Conservation (phyloP, 2,888 invertebrate genomes). For the Hirudinaria manillensis region DNA sequence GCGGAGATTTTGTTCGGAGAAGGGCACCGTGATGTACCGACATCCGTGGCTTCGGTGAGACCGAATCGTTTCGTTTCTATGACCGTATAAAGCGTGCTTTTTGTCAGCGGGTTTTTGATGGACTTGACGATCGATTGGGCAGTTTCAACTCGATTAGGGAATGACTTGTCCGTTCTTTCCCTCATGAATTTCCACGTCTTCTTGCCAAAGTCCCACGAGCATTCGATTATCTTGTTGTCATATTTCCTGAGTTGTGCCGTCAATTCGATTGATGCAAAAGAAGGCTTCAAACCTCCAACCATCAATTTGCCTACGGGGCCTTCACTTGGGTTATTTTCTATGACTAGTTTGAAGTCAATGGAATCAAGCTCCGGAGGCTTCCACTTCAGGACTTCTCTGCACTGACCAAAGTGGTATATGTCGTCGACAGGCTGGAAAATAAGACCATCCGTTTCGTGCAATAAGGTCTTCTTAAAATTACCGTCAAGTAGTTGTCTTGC, state of each 20-base stretch:
- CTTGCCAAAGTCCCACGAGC: slow-evolving; percentile 64
- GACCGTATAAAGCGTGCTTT: too few species aligned
- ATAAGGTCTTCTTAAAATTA: slow-evolving; percentile 75
- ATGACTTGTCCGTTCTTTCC: slow-evolving; percentile 90
- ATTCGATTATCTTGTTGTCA: slow-evolving; percentile 92
- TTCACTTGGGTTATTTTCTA: slow-evolving; percentile 60
- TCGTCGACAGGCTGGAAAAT: slow-evolving; percentile 87
- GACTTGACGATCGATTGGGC: slow-evolving; percentile 57
- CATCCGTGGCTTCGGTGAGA: too few species aligned
- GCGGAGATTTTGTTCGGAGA: too few species aligned
- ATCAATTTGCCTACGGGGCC: not conserved
- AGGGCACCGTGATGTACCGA: too few species aligned
- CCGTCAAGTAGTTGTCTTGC: slow-evolving; percentile 61
- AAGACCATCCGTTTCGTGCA: slow-evolving; percentile 93
- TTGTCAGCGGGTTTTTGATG: slow-evolving; percentile 3
- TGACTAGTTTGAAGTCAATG: slow-evolving; percentile 85
- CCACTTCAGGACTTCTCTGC: slow-evolving; percentile 86
- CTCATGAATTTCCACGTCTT: slow-evolving; percentile 85
- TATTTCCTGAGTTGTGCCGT: slow-evolving; percentile 55
- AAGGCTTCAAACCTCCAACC: not conserved
- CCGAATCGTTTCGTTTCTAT: too few species aligned
- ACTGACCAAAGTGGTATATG: slow-evolving; percentile 77
- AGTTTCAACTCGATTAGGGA: slow-evolving; percentile 81
- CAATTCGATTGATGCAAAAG: slow-evolving; percentile 49
- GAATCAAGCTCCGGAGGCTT: slow-evolving; percentile 90